A percentile compares a stretch with the other conserved stretches of the same genome.
Conservation (phyloP, 2,797 vertebrate genomes). For the Acanthurus leucopareius region DNA sequence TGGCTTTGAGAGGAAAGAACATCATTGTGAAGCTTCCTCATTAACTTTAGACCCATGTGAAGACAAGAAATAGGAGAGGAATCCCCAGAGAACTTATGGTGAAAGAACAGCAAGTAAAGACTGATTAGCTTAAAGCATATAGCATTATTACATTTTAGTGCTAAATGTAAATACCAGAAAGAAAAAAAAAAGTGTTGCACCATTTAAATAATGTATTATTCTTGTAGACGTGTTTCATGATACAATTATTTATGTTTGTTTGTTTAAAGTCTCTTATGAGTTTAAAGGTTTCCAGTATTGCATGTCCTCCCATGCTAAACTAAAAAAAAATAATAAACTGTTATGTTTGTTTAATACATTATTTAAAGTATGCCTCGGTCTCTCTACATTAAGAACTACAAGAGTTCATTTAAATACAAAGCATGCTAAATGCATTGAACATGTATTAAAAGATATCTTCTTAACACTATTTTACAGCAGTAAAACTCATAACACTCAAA, state of each 20-base stretch:
- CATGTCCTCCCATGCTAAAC: background rate
- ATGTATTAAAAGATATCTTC: background rate
- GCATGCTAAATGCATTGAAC: background rate
- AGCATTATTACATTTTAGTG: slow-evolving; percentile 6
- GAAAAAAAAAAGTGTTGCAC: slow-evolving; percentile 1
- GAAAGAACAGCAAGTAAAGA: slow-evolving; percentile 12
- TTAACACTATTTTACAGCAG: no score
- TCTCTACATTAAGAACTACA: background rate
- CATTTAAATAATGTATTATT: background rate
- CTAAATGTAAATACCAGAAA: slow-evolving; percentile 1
- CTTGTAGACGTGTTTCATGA: background rate
- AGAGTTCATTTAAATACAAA: background rate
- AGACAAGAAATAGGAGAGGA: slow-evolving; percentile 11
- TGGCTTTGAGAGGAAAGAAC: background rate
- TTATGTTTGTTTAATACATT: background rate
- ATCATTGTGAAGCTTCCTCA: slow-evolving; percentile 4
- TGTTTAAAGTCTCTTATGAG: no score
- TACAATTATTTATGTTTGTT: no score
- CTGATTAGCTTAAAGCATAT: background rate
- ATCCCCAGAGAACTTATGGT: slow-evolving; percentile 1
- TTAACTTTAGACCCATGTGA: background rate
- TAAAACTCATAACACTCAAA: background rate
- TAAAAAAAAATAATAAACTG: background rate
- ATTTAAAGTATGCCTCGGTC: background rate
- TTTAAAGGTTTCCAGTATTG: background rate